These are phyloP conservation scores for Tetrapedia diversipes DNA, from an alignment of 2,888 invertebrate genomes.

Conservation along the genomic window DNA sequence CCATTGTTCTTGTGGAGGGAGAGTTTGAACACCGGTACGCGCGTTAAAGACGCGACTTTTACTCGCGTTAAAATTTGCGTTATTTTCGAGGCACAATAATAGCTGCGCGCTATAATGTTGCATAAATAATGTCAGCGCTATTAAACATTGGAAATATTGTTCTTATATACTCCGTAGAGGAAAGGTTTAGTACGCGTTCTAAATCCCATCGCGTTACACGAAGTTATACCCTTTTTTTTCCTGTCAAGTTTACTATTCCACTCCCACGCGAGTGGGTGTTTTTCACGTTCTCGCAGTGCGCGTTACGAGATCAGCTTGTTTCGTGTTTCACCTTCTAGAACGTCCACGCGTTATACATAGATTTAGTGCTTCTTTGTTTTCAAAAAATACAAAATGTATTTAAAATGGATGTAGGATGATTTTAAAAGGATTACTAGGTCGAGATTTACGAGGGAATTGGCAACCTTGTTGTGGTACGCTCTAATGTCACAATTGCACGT, in stretches of 20 bases:
- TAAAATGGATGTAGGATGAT: background rate
- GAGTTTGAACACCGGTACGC: constrained; percentile 65
- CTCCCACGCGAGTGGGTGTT: constrained; percentile 40
- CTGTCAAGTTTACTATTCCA: constrained; percentile 32
- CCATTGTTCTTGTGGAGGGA: constrained; percentile 56
- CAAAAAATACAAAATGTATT: background rate
- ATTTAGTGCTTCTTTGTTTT: background rate
- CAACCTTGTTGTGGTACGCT: background rate
- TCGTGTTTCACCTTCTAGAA: background rate
- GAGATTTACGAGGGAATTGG: background rate
- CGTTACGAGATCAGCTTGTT: constrained; percentile 1
- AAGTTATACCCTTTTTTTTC: background rate
- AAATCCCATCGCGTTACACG: background rate
- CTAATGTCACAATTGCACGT: background rate
- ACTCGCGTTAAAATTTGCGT: constrained; percentile 19
- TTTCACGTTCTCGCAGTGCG: constrained; percentile 16
- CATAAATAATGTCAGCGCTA: constrained; percentile 19
- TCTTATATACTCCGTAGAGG: background rate
- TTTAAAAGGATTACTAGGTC: background rate
- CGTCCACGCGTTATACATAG: background rate
- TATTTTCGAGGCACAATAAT: constrained; percentile 37
- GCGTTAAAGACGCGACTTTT: constrained; percentile 12
- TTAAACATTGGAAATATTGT: constrained; percentile 11
- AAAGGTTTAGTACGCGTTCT: background rate
- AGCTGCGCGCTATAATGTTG: constrained; percentile 16